Base-by-base conservation (phyloP, 2,113 vertebrate genomes). In the Lethenteron reissneri region DNA sequence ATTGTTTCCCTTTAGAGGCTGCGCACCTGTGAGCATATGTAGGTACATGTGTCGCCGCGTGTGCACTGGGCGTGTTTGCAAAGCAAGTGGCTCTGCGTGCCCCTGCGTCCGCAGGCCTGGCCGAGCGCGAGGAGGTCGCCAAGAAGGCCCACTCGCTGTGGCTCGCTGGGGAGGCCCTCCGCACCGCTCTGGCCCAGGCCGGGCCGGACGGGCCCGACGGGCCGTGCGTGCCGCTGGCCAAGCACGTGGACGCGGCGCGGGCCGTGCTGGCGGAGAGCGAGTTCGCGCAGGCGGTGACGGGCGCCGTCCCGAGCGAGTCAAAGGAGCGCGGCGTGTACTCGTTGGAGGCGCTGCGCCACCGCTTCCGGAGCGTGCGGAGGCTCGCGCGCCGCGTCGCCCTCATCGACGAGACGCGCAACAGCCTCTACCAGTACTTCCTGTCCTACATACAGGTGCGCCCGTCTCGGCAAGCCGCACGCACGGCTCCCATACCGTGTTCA, bases 391-490 rank as follows among this genome's bases (percentile, higher is more conserved):
- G 85, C 2, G 92, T 97, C 3, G 94, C 94, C 0, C 85, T 97
- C 75, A 84, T 99, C 0, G 89, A 99, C 0, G 92, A 95, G 75
- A 86, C 89, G 0, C 84, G 84, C 71, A 95, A 96, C 83, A 94
- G 89, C 78, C 74, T 97, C 41, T 97, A 94, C 75, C 94, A 97
- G 3, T 99, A 96, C 77, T 89, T 96, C 78, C 79, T 97, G 57
- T 97, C 94, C 2, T 99, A 92, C 77, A 64, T 99, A 73, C 92
- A 99, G 64, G 64, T 68, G 25, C 64, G n/a, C 11, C 41, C 41
- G 41, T 41, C 41, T 41, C 41, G 41, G 41, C 41, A 41, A 41
- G 41, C 41, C 41, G 41, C 41, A 41, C 41, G 41, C 41, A 41
- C 41, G 6, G 41, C 41, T 41, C 41, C 41, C 41, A 41, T 6